phyloP scores from a whole-genome alignment of 2,888 invertebrate genomes.

The Eupsilia transversa region DNA sequence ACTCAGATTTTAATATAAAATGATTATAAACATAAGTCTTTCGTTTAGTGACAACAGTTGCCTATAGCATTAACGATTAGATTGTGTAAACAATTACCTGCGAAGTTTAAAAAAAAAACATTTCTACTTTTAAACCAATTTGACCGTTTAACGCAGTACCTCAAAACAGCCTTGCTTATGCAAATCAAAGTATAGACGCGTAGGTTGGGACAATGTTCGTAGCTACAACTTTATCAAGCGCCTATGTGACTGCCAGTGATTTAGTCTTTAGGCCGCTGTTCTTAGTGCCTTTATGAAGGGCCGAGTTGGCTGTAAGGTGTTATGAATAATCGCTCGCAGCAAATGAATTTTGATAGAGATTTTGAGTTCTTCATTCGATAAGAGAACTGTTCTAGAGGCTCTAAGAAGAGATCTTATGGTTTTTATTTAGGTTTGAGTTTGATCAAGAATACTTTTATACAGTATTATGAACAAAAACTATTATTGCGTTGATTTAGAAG shows the following conservation, averaged over 20 bases:
- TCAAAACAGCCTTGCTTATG: conserved; percentile 45
- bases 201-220: conserved; percentile 59
- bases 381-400: not conserved
- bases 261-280: conserved; percentile 54
- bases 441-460: too few relatives aligned
- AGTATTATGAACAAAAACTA: too few relatives aligned
- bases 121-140: not conserved
- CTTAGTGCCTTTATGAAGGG: conserved; percentile 58
- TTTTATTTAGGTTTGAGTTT: too few relatives aligned
- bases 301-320: conserved; percentile 35
- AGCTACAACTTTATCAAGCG: conserved; percentile 65
- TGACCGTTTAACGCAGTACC: conserved; percentile 21
- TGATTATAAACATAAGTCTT: not conserved
- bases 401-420: too few relatives aligned
- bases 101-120: too few relatives aligned
- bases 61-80: too few relatives aligned
- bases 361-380: not conserved
- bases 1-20: not conserved
- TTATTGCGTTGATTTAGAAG: too few relatives aligned
- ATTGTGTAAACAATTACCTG: too few relatives aligned
- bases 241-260: conserved; percentile 55
- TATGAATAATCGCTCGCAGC: conserved; percentile 56
- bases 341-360: conserved; percentile 12
- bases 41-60: not conserved
- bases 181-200: conserved; percentile 58